These are phyloP conservation scores for Aphodius sticticus DNA, from an alignment of 2,888 invertebrate genomes.

Conservation along the genomic window DNA sequence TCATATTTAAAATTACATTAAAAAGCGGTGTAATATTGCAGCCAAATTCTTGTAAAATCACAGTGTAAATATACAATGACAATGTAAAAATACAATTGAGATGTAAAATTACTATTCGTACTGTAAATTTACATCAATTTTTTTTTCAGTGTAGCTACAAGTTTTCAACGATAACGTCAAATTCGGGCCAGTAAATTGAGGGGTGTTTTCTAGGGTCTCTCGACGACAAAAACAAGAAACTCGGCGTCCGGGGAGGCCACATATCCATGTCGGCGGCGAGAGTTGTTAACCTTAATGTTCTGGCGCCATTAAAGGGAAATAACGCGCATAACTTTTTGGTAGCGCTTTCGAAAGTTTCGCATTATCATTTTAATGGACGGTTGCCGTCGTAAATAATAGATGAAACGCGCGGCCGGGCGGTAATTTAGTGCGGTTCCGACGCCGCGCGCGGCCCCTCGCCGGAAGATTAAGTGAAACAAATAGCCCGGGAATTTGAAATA, in stretches of 20 bases:
- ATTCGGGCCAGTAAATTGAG: too few species aligned
- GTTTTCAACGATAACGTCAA: too few species aligned
- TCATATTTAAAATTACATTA: too few species aligned
- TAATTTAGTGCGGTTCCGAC: slow-evolving; percentile 23
- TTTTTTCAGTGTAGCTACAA: too few species aligned
- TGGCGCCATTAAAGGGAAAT: neutral
- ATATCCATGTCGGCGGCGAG: neutral
- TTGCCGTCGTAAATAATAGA: slow-evolving; percentile 14
- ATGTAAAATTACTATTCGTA: too few species aligned
- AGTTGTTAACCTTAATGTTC: slow-evolving; percentile 4
- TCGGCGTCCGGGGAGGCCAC: neutral
- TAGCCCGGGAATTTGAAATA: slow-evolving; percentile 23
- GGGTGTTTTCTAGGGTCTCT: too few species aligned
- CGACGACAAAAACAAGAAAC: neutral
- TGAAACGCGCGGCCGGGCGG: slow-evolving; percentile 15
- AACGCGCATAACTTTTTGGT: slow-evolving; percentile 4
- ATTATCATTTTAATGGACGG: slow-evolving; percentile 24
- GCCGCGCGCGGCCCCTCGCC: neutral
- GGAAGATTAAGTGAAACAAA: slow-evolving; percentile 23
- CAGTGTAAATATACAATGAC: too few species aligned
- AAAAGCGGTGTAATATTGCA: too few species aligned
- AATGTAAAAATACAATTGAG: too few species aligned
- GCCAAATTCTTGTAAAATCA: too few species aligned
- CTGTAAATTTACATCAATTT: too few species aligned
- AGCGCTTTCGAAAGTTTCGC: slow-evolving; percentile 6